Evolutionary conservation across 2,888 invertebrate species (phyloP).

Genomic region (Eulithis prunata): DNA sequence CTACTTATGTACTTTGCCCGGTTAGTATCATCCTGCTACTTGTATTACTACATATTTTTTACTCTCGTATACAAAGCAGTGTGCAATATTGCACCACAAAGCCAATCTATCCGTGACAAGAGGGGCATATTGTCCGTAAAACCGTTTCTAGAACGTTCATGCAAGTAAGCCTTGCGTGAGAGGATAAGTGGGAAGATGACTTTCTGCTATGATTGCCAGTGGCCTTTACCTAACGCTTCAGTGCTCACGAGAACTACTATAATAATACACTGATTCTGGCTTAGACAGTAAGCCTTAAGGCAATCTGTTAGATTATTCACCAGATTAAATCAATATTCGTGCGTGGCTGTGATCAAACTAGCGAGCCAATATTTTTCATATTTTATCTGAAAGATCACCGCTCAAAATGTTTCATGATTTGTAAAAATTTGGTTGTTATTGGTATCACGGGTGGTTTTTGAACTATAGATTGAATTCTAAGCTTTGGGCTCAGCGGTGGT

Average conservation of each 20-base stretch:
- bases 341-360: too few relatives aligned
- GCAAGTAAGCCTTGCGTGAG: neutral
- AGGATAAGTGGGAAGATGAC: constrained; percentile 2
- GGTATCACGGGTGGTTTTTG: too few relatives aligned
- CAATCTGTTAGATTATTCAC: too few relatives aligned
- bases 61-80: constrained; percentile 15
- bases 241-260: too few relatives aligned
- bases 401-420: too few relatives aligned
- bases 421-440: too few relatives aligned
- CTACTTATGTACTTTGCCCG: too few relatives aligned
- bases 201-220: neutral
- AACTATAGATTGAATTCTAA: neutral
- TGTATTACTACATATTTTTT: constrained; percentile 21
- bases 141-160: constrained; percentile 4
- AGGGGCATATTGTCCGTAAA: constrained; percentile 31
- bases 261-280: too few relatives aligned
- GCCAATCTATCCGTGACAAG: constrained; percentile 35
- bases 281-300: too few relatives aligned
- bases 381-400: too few relatives aligned
- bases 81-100: constrained; percentile 31
- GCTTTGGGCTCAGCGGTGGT: neutral
- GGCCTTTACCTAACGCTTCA: neutral
- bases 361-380: too few relatives aligned
- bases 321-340: too few relatives aligned
- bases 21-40: neutral